Conservation (phyloP, 2,113 vertebrate genomes). For the Oenanthe oenanthe region DNA sequence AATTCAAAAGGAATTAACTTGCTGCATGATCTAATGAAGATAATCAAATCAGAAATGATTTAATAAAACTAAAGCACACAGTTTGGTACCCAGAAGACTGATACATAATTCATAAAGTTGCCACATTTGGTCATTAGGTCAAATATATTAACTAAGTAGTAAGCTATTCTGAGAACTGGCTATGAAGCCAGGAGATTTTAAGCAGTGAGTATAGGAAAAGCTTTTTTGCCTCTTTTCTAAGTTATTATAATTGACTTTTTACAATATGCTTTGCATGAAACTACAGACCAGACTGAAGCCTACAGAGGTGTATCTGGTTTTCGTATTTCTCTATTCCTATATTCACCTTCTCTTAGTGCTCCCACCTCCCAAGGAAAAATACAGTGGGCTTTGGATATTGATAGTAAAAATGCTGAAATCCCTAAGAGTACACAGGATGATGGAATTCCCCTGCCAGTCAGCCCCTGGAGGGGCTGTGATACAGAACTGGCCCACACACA, state of each 20-base stretch:
- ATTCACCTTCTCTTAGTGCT: neutral
- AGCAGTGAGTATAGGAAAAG: neutral
- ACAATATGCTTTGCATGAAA: neutral
- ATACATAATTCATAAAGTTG: constrained; percentile 56
- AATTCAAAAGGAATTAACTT: constrained; percentile 37
- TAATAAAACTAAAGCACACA: constrained; percentile 30
- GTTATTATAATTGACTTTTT: neutral
- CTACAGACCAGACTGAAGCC: neutral
- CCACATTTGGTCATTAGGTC: constrained; percentile 30
- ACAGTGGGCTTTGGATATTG: neutral
- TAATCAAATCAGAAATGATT: constrained; percentile 52
- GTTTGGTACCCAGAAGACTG: constrained; percentile 7
- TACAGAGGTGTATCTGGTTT: neutral
- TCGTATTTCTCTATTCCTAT: neutral
- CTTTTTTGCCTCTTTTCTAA: neutral
- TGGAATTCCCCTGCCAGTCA: neutral
- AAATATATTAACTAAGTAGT: constrained; percentile 40
- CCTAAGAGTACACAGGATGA: neutral
- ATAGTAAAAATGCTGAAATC: neutral
- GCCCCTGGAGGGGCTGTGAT: neutral
- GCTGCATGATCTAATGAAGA: neutral
- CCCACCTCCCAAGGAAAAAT: neutral
- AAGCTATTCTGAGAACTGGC: neutral
- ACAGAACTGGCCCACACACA: neutral
- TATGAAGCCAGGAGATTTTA: neutral